Evolutionary conservation across 2,888 invertebrate genomes (phyloP), one percentile per base, ranked within the genome.

Genomic region (Troides aeacus): DNA sequence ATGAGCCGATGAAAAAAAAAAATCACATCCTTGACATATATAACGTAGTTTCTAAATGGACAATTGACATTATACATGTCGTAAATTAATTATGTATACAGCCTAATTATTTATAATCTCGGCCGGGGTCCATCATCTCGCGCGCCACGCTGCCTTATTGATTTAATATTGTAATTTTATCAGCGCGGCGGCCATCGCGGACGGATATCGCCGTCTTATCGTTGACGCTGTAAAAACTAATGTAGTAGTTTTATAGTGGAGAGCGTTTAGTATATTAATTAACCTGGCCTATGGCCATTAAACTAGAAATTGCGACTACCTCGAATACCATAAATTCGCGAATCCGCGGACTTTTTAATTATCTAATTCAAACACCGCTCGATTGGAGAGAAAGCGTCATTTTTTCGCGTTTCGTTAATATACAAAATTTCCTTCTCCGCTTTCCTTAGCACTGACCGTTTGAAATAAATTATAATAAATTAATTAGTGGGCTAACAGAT

Each of bases 81-180:
- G 71, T 75, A 71, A 75, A 75, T 77, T 74, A 76, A 74, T 77
- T 74, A 78, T 75, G 73, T 73, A 76, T 72, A 74, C 72, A 65
- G 72, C 69, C 73, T 77, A 73, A 75, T 77, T 76, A 78, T 75
- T 77, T 74, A 77, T 71, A 70, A 72, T 67, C 69, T 66, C 63
- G 71, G 66, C 65, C 60, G 62, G 58, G 46, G 46, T 68, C 66
- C 64, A 66, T 30, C 59, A 59, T 71, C 65, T 58, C 68, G 61
- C 65, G 59, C 64, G 30, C 21, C 63, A 60, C 66, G 61, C 64
- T 46, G 76, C 77, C 78, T 79, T 81, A 80, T 81, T 80, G 76
- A 75, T 79, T 80, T 75, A 81, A 82, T 81, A 83, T 84, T 79
- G 72, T 78, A 79, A 80, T 77, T 73, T 73, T 70, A 72, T 74